Evolutionary conservation across 2,113 vertebrate genomes (phyloP).

Genomic region (Takifugu flavidus): DNA sequence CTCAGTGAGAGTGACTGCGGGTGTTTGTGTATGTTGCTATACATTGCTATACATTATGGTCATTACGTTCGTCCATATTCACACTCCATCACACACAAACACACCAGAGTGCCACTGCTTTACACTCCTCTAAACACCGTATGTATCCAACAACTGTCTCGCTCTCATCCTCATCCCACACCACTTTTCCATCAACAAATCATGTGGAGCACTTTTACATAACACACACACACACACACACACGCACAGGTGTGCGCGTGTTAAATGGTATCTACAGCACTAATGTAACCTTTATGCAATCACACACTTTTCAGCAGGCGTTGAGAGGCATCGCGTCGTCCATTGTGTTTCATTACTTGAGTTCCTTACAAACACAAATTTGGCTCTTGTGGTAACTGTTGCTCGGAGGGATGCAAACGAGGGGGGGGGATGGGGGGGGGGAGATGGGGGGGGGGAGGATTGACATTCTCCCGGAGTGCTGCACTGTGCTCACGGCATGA

Average conservation of each 20-base stretch:
- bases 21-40: slow-evolving; percentile 8
- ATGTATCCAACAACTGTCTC: slow-evolving; percentile 73
- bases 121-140: slow-evolving; percentile 36
- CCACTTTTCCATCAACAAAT: slow-evolving; percentile 69
- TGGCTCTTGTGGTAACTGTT: slow-evolving; percentile 61
- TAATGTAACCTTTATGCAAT: slow-evolving; percentile 40
- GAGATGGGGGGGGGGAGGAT: slow-evolving; percentile 51
- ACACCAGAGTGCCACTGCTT: slow-evolving; percentile 29
- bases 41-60: too few species aligned
- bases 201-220: slow-evolving; percentile 67
- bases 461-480: slow-evolving; percentile 74
- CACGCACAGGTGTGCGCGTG: slow-evolving; percentile 20
- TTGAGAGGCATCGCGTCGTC: slow-evolving; percentile 7
- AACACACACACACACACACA: slow-evolving; percentile 52
- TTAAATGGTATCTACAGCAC: slow-evolving; percentile 33
- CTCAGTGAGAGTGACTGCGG: neutral
- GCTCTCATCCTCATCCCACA: slow-evolving; percentile 65
- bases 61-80: too few species aligned
- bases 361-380: slow-evolving; percentile 37
- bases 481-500: slow-evolving; percentile 74
- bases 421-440: slow-evolving; percentile 46
- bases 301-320: slow-evolving; percentile 41
- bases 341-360: slow-evolving; percentile 24
- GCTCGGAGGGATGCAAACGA: slow-evolving; percentile 46
- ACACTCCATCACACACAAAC: too few species aligned